A percentile compares a stretch with the other conserved stretches of the same genome.
phyloP scores from a whole-genome alignment of 2,797 vertebrate species.

The Lindbergichthys nudifrons region DNA sequence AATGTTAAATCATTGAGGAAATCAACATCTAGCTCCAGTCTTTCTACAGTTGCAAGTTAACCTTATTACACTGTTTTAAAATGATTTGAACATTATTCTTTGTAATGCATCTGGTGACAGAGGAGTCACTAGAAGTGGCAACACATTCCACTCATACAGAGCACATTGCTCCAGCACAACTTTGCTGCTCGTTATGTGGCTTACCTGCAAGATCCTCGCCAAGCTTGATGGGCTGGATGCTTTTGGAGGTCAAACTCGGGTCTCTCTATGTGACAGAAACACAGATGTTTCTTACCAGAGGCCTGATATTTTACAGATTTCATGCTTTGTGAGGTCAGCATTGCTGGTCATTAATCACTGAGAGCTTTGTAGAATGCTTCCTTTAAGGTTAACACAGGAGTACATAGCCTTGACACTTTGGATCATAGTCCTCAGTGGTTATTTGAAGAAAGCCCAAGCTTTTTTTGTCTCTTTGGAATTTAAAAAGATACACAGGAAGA shows the following conservation, averaged over 20 bases:
- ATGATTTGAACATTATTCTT: background rate
- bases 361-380: too few relatives aligned
- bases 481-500: too few relatives aligned
- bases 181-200: constrained; percentile 17
- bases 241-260: constrained; percentile 13
- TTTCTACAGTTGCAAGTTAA: background rate
- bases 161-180: background rate
- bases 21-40: background rate
- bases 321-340: background rate
- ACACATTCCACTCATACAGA: background rate
- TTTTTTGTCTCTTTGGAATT: too few relatives aligned
- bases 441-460: too few relatives aligned
- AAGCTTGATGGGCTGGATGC: constrained; percentile 8
- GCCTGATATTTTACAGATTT: background rate
- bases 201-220: background rate
- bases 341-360: too few relatives aligned
- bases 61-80: background rate
- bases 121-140: background rate
- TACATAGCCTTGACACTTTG: too few relatives aligned
- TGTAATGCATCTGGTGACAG: background rate
- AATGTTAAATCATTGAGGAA: background rate
- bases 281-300: background rate
- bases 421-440: too few relatives aligned
- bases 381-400: too few relatives aligned
- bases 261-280: background rate